Evolutionary conservation across 1,140 invertebrate species (phyloP).

Genomic region (Zaprionus camerounensis): DNA sequence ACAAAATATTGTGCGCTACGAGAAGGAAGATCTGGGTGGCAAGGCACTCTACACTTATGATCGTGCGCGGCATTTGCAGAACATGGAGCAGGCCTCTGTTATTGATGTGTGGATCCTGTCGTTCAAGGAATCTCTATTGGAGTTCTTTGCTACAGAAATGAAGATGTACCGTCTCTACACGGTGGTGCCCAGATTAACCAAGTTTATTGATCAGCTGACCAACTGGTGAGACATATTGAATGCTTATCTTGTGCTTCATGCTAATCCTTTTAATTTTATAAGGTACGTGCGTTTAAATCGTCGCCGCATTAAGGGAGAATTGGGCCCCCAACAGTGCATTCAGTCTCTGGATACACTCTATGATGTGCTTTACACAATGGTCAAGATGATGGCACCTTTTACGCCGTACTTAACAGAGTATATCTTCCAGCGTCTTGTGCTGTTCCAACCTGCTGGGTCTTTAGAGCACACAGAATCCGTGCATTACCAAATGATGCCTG

Average conservation of each 20-base stretch:
- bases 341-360: slow-evolving; percentile 95
- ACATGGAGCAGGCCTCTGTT: slow-evolving; percentile 88
- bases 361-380: slow-evolving; percentile 94
- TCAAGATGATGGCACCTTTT: slow-evolving; percentile 97
- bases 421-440: slow-evolving; percentile 95
- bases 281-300: slow-evolving; percentile 98
- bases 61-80: slow-evolving; percentile 85
- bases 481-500: slow-evolving; percentile 95
- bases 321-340: slow-evolving; percentile 90
- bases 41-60: slow-evolving; percentile 87
- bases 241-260: not conserved
- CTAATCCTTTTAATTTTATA: not conserved
- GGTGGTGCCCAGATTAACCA: slow-evolving; percentile 96
- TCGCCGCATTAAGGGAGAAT: slow-evolving; percentile 95
- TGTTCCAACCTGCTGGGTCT: slow-evolving; percentile 65
- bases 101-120: slow-evolving; percentile 99
- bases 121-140: slow-evolving; percentile 96
- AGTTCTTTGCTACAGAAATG: slow-evolving; percentile 97
- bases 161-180: slow-evolving; percentile 96
- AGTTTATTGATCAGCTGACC: slow-evolving; percentile 98
- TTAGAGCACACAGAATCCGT: slow-evolving; percentile 86
- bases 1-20: slow-evolving; percentile 95
- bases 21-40: slow-evolving; percentile 88
- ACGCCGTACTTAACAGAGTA: slow-evolving; percentile 98
- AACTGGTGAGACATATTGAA: slow-evolving; percentile 89